Base-by-base conservation (phyloP, 2,888 invertebrate species). In the Patella ulyssiponensis region DNA sequence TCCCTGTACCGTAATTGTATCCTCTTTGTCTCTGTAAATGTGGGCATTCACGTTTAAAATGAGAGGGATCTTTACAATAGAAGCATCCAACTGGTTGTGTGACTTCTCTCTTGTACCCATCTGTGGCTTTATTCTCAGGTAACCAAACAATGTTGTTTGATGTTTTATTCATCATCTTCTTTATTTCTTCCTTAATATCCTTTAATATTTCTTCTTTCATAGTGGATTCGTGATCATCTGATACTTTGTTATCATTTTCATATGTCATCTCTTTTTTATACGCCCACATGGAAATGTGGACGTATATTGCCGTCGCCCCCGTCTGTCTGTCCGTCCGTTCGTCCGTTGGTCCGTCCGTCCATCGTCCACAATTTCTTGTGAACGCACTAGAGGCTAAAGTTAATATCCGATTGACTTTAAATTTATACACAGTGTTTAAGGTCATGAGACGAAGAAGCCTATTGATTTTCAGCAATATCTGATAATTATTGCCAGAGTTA, bases 41-140 rank as follows among this genome's bases (percentile, higher is more conserved):
- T 33, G 75, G 69, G 56, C 77, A 77, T 17, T 77, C 54, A 20
- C 64, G 52, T 17, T 69, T 77, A 51, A 73, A 75, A 71, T 80
- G 80, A 7, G 64, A 52, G 17, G 17, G 44, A 44, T 81, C 76
- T 17, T 74, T 74, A 56, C 78, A 79, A 69, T 75, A 64, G 23
- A 75, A 79, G 23, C 76, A 77, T 17, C 51, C 73, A 52, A 27
- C 75, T 27, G 71, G 44, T 51, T 71, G 27, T n/a, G 51, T 20
- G 9, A 11, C 71, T 33, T 71, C 44, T 33, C 44, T 20, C 17
- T n/a, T 51, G n/a, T n/a, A 71, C 17, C 12, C 51, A 44, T 23
- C n/a, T 14, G 27, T 27, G 27, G 44, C 51, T 33, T 71, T 33
- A n/a, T 44, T 44, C 11, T n/a, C 51, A 23, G 27, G n/a, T 71